Evolutionary conservation across 2,113 vertebrate species (phyloP), one percentile per base, ranked within the genome.

Genomic region (Neodontobutis hainanensis): DNA sequence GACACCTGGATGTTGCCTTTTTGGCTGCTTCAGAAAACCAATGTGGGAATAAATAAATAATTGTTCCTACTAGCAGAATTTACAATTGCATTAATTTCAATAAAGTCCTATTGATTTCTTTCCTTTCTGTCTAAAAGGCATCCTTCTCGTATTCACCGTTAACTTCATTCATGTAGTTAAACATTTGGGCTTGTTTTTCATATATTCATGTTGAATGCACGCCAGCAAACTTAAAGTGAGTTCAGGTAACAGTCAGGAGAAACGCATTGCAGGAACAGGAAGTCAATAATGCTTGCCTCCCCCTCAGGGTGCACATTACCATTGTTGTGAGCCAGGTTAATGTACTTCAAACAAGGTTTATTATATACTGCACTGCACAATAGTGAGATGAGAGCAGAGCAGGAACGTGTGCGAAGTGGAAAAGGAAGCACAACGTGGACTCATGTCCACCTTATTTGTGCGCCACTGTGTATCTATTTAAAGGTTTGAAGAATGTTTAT

Each of bases 291-390:
- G 67, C 83, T 74, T 67, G 51, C 62, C 73, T 80, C 70, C 81
- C 85, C 92, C 85, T 86, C 82, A 82, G 90, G 91, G 85, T 86
- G 81, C 70, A 76, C 86, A 87, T 87, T 85, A 85, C 76, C 79
- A 90, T 91, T 91, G 89, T 92, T 91, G 90, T 86, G 87, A 82
- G 80, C 81, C 87, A 91, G 89, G 90, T 91, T 92, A 91, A 91
- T 90, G 86, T 88, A 89, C 88, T 90, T 89, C 87, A 91, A 88
- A 89, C 88, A 86, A 85, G 89, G 87, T 91, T 92, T 90, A 91
- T 91, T 92, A 90, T 82, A 90, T 68, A 86, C 87, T 81, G 77
- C 73, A 51, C 73, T 62, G 80, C 76, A 89, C 86, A 84, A 78
- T 81, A 63, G 80, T 78, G 78, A 90, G 82, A 82, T 89, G 68